A percentile compares a stretch with the other conserved stretches of the same genome.
phyloP scores from a whole-genome alignment of 2,113 vertebrate genomes.

The Centropristis striata region DNA sequence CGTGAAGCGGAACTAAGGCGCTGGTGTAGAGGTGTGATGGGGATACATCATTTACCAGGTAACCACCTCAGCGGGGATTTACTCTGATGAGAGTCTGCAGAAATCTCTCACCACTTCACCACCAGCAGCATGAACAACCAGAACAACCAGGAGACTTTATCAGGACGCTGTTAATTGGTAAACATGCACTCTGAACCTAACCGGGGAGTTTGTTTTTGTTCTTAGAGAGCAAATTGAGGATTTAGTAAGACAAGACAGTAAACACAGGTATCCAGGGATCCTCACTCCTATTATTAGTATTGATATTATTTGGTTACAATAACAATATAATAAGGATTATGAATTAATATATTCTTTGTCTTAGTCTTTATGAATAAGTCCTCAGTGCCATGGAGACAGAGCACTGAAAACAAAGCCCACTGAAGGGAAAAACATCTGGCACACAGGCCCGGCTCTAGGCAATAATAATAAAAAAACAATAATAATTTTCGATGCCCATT shows the following conservation, averaged over 20 bases:
- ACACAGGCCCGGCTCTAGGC: too few species aligned
- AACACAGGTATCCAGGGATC: neutral
- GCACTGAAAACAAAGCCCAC: too few species aligned
- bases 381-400: neutral
- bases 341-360: neutral
- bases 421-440: too few species aligned
- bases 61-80: neutral
- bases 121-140: neutral
- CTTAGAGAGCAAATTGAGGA: conserved; percentile 1
- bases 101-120: neutral
- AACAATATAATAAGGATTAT: neutral
- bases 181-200: conserved; percentile 28
- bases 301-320: neutral
- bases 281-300: neutral
- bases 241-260: neutral
- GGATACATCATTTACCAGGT: conserved; percentile 36
- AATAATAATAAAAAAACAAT: too few species aligned
- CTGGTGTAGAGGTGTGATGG: conserved; percentile 7
- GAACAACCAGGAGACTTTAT: conserved; percentile 8
- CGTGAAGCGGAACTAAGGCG: conserved; percentile 43
- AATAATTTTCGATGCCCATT: too few species aligned
- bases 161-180: conserved; percentile 9
- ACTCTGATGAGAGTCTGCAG: neutral
- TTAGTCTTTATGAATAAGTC: neutral
- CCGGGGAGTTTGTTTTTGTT: conserved; percentile 5